Conservation (phyloP, 2,797 vertebrate species). For the Oceanodroma leucorhoa region DNA sequence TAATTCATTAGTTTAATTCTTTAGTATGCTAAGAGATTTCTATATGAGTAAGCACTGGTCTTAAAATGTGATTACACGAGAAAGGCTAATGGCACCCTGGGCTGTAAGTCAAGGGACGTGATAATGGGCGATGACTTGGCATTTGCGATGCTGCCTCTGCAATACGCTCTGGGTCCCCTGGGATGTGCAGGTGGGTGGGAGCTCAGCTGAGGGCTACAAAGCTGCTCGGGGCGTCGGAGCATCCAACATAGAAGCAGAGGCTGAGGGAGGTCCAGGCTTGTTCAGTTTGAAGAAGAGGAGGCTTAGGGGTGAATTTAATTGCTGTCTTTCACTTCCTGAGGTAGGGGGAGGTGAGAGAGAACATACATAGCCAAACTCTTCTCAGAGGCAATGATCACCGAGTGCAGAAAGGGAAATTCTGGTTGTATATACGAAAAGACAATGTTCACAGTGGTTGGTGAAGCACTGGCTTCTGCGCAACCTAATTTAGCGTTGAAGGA, state of each 20-base stretch:
- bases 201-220: background rate
- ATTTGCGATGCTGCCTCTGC: background rate
- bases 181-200: background rate
- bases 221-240: accelerated
- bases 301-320: background rate
- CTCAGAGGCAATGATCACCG: background rate
- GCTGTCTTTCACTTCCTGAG: background rate
- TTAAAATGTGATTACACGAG: background rate
- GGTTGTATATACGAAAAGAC: background rate
- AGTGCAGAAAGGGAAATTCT: background rate
- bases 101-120: background rate
- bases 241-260: background rate
- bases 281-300: background rate
- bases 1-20: background rate
- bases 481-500: background rate
- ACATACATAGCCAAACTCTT: background rate
- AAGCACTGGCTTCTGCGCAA: background rate
- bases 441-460: background rate
- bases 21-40: background rate
- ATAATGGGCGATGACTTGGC: background rate
- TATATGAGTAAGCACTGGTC: background rate
- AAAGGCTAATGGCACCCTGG: background rate
- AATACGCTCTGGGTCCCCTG: background rate
- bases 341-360: accelerated
- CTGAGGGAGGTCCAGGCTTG: background rate